Conservation (phyloP, 2,113 vertebrate genomes). For the Hippopotamus amphibius region DNA sequence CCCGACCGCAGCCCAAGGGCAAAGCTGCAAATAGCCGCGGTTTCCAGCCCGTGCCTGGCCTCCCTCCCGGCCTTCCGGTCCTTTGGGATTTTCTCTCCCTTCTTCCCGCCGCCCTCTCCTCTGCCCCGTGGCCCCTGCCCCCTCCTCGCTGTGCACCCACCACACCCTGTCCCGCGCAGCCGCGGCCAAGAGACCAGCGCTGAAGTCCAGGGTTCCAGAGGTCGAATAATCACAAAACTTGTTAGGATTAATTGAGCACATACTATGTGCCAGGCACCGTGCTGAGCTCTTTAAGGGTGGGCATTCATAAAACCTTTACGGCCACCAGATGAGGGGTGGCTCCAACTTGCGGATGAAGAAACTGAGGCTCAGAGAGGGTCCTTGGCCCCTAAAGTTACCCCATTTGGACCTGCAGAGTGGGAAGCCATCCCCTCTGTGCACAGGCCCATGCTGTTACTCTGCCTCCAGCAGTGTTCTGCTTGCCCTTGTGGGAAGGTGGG, state of each 20-base stretch:
- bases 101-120: conserved; percentile 46
- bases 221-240: neutral
- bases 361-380: neutral
- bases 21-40: conserved; percentile 78
- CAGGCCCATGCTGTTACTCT: neutral
- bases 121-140: neutral
- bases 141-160: neutral
- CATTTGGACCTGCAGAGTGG: neutral
- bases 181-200: neutral
- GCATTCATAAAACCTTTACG: neutral
- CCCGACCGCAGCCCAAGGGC: conserved; percentile 71
- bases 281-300: neutral
- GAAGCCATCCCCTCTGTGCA: neutral
- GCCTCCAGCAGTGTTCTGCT: neutral
- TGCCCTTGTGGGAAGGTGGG: neutral
- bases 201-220: too few species aligned
- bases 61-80: conserved; percentile 70
- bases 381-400: neutral
- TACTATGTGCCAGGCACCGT: neutral
- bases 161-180: conserved; percentile 78
- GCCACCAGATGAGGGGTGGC: neutral
- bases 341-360: neutral
- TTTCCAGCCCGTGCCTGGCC: conserved; percentile 68
- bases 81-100: conserved; percentile 68
- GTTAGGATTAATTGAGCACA: neutral